Evolutionary conservation across 2,113 vertebrate genomes (phyloP).

Genomic region (Melanerpes formicivorus): DNA sequence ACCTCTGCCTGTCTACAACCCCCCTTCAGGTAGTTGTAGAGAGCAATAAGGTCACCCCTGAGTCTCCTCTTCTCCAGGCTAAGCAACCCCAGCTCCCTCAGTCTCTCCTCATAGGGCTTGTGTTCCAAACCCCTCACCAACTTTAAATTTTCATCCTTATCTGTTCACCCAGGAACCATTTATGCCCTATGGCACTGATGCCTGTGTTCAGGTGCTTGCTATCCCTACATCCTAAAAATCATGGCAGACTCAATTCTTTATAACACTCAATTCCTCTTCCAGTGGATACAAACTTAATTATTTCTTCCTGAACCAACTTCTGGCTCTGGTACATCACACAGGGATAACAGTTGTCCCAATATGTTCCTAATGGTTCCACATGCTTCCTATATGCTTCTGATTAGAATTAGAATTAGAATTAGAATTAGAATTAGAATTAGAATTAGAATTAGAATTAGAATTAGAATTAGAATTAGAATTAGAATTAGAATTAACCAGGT

Average conservation of each 20-base stretch:
- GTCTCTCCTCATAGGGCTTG: no score
- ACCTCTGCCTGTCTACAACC: no score
- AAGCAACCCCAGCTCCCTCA: no score
- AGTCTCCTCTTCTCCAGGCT: no score
- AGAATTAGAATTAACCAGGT: no score
- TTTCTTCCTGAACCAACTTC: not conserved
- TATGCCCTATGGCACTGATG: not conserved
- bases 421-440: no score
- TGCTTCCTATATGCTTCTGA: not conserved
- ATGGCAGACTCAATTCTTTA: not conserved
- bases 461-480: no score
- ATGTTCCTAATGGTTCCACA: not conserved
- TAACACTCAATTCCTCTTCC: not conserved
- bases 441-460: no score
- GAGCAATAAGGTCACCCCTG: no score
- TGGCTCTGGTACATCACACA: not conserved
- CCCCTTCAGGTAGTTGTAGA: no score
- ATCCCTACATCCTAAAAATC: not conserved
- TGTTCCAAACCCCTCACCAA: no score
- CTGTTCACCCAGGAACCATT: not conserved
- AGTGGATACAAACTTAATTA: not conserved
- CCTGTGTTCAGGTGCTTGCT: not conserved
- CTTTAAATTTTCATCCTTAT: not conserved
- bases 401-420: no score
- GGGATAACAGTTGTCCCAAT: not conserved